Base-by-base conservation (phyloP, 1,140 invertebrate genomes). In the Lepidurus apus region DNA sequence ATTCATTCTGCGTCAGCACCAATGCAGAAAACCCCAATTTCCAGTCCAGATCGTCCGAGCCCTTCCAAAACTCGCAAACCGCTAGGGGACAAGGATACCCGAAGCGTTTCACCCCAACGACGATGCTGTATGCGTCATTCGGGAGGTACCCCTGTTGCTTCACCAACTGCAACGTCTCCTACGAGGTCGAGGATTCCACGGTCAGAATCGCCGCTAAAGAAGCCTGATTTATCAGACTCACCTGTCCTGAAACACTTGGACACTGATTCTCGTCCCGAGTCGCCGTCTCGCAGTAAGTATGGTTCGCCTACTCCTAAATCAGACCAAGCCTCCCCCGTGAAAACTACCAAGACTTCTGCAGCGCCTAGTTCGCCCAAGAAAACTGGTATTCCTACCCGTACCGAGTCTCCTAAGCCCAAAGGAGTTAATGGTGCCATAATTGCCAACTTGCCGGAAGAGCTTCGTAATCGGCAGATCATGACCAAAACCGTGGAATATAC, bases 401-500 rank as follows among this genome's bases (percentile, higher is more conserved):
- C 53, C 6, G 53, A 65, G 6, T 65, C 53, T 17, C 53, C 53
- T 21, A 65, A 65, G 21, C 53, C 53, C 8, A 65, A 65, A 4
- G 53, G 53, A 7, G 53, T 65, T 17, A 13, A 7, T 65, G 8
- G 6, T 21, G 21, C 53, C 17, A 21, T 65, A 7, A 17, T 65
- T 7, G 53, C 53, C 3, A 65, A 65, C 21, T 21, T 65, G 17
- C 13, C 75, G 0, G 44, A 34, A 34, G 26, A 45, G 8, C 6
- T 24, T 11, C 21, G 45, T 2, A 65, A 42, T 42, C 44, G 76
- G 2, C 76, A 43, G 17, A 7, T 65, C 3, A 74, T 79, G 73
- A 74, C 75, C 26, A 73, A 74, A 42, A 79, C 78, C 13, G 65
- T 79, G 11, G 78, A 79, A 24, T 47, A 45, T 21, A 74, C 74